Conservation (phyloP, 2,797 vertebrate species). For the Muscicapa striata region DNA sequence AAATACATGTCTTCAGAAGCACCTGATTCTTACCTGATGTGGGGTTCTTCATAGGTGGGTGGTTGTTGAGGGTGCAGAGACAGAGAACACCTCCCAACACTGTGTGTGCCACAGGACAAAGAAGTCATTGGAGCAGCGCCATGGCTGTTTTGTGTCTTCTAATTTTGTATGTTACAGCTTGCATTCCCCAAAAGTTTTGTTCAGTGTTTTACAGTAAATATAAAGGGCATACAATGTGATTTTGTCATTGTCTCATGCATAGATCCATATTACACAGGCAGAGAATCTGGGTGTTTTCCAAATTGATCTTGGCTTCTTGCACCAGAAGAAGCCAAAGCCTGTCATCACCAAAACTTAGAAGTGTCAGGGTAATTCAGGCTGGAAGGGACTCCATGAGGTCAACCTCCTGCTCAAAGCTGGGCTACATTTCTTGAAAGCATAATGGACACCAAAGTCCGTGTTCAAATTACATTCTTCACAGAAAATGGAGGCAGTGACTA, state of each 20-base stretch:
- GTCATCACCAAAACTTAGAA: not conserved
- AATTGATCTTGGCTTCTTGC: not conserved
- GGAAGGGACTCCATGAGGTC: not conserved
- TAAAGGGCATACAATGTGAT: not conserved
- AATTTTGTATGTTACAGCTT: not conserved
- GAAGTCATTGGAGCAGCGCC: not conserved
- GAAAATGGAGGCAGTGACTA: not conserved
- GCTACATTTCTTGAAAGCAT: not conserved
- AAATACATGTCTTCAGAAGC: not conserved
- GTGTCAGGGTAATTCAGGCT: not conserved
- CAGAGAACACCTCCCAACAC: not conserved
- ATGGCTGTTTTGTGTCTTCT: not conserved
- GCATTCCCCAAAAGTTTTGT: not conserved
- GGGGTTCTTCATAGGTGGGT: fast-evolving
- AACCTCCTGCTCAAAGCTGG: not conserved
- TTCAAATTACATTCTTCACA: not conserved
- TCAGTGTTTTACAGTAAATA: not conserved
- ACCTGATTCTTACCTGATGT: not conserved
- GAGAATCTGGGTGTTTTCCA: not conserved
- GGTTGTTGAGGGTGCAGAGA: not conserved
- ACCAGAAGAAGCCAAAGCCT: not conserved
- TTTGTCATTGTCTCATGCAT: not conserved
- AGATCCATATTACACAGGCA: not conserved
- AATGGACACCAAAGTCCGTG: not conserved
- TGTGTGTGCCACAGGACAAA: not conserved